Percentiles rank a stretch among this genome's conserved stretches.
These are phyloP conservation scores for Boulengeromyrus knoepffleri DNA, from an alignment of 2,113 vertebrate genomes.

Conservation along the genomic window DNA sequence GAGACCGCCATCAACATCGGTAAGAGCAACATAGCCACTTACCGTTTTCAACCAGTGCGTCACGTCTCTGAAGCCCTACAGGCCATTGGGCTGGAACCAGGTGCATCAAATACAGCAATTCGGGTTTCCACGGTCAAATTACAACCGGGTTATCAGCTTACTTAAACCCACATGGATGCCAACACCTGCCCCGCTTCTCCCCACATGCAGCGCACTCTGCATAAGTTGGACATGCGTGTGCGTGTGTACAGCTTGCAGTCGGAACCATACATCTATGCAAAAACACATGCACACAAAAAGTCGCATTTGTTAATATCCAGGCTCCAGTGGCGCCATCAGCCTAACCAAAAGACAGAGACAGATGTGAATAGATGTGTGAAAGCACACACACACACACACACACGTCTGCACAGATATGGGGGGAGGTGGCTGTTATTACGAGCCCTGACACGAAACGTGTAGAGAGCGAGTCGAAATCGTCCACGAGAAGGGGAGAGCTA, in stretches of 20 bases:
- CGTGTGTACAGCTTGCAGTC: neutral
- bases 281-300: neutral
- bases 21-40: slow-evolving; percentile 41
- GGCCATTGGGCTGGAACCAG: neutral
- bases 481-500: slow-evolving; percentile 8
- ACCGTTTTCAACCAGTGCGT: neutral
- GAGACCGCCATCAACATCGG: slow-evolving; percentile 98
- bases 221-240: neutral
- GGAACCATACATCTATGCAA: neutral
- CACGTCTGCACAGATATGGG: neutral
- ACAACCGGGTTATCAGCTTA: neutral
- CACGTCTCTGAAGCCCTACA: neutral
- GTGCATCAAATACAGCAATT: neutral
- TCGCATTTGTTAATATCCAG: neutral
- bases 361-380: neutral
- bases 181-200: neutral
- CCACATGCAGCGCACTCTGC: neutral
- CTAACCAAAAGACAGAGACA: neutral
- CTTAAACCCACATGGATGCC: neutral
- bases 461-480: neutral
- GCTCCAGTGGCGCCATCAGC: neutral
- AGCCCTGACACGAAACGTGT: slow-evolving; percentile 6
- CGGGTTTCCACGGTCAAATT: neutral
- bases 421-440: neutral
- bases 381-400: neutral